A percentile compares a stretch with the other conserved stretches of the same genome.
These are phyloP conservation scores for Caenorhabditis becei DNA, from an alignment of 2,888 invertebrate species.

Conservation along the genomic window DNA sequence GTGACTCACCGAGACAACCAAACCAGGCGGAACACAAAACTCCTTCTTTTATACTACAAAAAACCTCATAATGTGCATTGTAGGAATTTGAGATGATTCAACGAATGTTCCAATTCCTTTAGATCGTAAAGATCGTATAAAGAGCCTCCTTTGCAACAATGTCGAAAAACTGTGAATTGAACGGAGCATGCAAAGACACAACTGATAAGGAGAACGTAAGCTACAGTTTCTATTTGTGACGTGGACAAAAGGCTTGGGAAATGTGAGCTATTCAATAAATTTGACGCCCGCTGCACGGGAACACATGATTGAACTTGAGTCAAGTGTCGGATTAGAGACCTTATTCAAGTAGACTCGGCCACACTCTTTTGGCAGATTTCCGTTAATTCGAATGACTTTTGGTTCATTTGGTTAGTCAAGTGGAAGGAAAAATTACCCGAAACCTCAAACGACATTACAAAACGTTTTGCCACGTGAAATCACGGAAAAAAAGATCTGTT, in stretches of 20 bases:
- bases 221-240: not conserved
- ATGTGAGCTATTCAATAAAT: constrained; percentile 43
- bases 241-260: constrained; percentile 11
- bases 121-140: not conserved
- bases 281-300: constrained; percentile 30
- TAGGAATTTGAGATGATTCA: too few relatives aligned
- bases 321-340: constrained; percentile 35
- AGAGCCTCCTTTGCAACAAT: not conserved
- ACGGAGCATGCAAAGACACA: not conserved
- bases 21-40: not conserved
- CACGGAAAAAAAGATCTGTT: not conserved
- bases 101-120: too few relatives aligned
- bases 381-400: constrained; percentile 2
- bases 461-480: not conserved
- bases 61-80: too few relatives aligned
- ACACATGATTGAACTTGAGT: constrained; percentile 41
- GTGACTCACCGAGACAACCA: constrained; percentile 3
- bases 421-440: constrained; percentile 1
- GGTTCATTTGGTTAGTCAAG: constrained; percentile 1
- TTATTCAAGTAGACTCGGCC: not conserved
- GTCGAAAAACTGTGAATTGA: not conserved
- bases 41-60: not conserved
- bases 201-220: not conserved
- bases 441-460: not conserved
- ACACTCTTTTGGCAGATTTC: constrained; percentile 2